Evolutionary conservation across 2,113 vertebrate species (phyloP).

Genomic region (Pyxicephalus adspersus): DNA sequence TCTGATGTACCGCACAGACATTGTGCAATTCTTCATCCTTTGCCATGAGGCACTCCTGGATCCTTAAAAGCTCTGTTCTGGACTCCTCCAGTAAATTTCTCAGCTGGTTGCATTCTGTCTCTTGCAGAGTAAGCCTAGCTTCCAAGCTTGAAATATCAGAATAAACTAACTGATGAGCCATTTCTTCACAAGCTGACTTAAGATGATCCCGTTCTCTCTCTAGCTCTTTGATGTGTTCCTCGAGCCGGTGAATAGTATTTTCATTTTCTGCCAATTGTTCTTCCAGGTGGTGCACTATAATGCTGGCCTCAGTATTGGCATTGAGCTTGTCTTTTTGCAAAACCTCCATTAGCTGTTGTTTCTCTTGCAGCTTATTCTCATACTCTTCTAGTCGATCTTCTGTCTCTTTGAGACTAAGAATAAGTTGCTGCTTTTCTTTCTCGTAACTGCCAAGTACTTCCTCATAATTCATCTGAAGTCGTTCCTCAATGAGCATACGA

Average conservation of each 20-base stretch:
- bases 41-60: conserved; percentile 79
- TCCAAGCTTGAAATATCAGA: conserved; percentile 83
- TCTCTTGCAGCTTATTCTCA: conserved; percentile 81
- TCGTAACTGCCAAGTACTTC: conserved; percentile 84
- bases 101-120: conserved; percentile 81
- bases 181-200: conserved; percentile 85
- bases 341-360: conserved; percentile 81
- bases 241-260: conserved; percentile 78
- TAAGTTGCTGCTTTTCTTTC: conserved; percentile 82
- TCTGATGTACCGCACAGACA: conserved; percentile 83
- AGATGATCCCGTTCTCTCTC: conserved; percentile 83
- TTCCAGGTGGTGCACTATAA: conserved; percentile 82
- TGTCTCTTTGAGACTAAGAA: conserved; percentile 80
- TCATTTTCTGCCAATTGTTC: conserved; percentile 80
- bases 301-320: conserved; percentile 73
- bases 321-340: conserved; percentile 81
- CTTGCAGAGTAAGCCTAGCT: conserved; percentile 77
- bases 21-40: conserved; percentile 87
- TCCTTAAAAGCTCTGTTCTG: conserved; percentile 80
- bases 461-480: conserved; percentile 82
- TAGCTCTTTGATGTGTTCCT: conserved; percentile 79
- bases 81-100: conserved; percentile 82
- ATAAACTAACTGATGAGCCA: conserved; percentile 82
- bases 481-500: conserved; percentile 83
- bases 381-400: conserved; percentile 79